These are phyloP conservation scores for Athene noctua DNA, from an alignment of 2,113 vertebrate species.

Conservation along the genomic window DNA sequence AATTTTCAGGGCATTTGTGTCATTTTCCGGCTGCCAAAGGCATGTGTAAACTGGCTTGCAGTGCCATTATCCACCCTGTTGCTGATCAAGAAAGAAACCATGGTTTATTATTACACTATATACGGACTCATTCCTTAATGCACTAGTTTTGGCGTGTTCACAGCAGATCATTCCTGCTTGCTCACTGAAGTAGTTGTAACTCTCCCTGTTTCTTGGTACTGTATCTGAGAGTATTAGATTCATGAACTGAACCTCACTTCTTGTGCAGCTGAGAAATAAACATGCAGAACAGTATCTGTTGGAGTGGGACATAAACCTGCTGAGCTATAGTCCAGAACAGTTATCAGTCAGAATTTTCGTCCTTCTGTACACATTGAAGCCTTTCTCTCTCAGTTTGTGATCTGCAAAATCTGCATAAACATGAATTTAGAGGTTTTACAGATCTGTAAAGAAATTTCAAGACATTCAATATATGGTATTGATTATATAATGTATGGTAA, in stretches of 20 bases:
- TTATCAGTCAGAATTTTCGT: background rate
- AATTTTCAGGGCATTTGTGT: slow-evolving; percentile 22
- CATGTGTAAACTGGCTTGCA: slow-evolving; percentile 27
- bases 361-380: background rate
- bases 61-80: background rate
- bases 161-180: background rate
- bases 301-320: background rate
- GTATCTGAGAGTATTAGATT: background rate
- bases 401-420: background rate
- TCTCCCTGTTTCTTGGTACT: background rate
- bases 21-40: slow-evolving; percentile 45
- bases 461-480: background rate
- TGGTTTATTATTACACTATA: background rate
- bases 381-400: background rate
- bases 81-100: slow-evolving; percentile 46
- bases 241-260: background rate
- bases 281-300: background rate
- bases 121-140: background rate
- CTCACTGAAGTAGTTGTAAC: background rate
- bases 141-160: background rate
- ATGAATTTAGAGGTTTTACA: background rate
- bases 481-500: background rate
- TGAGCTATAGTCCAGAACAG: background rate
- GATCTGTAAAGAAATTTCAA: background rate
- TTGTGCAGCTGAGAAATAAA: background rate